A percentile compares a stretch with the other conserved stretches of the same genome.
phyloP scores from a whole-genome alignment of 2,888 invertebrate species.

The Erebia epiphron region DNA sequence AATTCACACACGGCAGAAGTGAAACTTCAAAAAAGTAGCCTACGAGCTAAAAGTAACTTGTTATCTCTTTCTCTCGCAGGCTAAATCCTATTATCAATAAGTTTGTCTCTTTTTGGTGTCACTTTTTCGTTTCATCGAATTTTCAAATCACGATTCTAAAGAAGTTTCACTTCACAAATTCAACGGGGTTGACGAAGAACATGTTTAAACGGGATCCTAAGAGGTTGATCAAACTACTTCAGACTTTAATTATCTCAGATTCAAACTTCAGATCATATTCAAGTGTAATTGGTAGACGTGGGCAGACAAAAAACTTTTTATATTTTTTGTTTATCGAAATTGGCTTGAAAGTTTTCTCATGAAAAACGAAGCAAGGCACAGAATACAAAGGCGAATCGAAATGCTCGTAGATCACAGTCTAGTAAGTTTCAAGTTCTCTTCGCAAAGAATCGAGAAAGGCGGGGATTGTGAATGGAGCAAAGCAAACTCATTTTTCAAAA shows the following conservation, averaged over 20 bases:
- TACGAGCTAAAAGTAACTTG: too few species aligned
- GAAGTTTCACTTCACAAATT: too few species aligned
- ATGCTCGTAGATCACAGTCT: constrained; percentile 33
- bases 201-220: not conserved
- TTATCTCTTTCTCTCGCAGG: too few species aligned
- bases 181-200: not conserved
- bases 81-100: too few species aligned
- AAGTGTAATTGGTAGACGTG: not conserved
- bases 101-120: too few species aligned
- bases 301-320: not conserved
- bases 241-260: not conserved
- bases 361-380: constrained; percentile 21
- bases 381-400: constrained; percentile 25
- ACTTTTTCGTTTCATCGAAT: too few species aligned
- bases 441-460: constrained; percentile 44
- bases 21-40: too few species aligned
- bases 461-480: constrained; percentile 47
- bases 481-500: constrained; percentile 54
- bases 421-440: constrained; percentile 42
- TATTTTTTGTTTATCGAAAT: constrained; percentile 10
- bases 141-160: too few species aligned
- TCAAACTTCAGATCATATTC: not conserved
- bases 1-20: too few species aligned
- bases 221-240: not conserved
- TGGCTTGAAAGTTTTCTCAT: constrained; percentile 14